phyloP scores from a whole-genome alignment of 92 coral and sea anemone species.

The Anthopleura xanthogrammica region DNA sequence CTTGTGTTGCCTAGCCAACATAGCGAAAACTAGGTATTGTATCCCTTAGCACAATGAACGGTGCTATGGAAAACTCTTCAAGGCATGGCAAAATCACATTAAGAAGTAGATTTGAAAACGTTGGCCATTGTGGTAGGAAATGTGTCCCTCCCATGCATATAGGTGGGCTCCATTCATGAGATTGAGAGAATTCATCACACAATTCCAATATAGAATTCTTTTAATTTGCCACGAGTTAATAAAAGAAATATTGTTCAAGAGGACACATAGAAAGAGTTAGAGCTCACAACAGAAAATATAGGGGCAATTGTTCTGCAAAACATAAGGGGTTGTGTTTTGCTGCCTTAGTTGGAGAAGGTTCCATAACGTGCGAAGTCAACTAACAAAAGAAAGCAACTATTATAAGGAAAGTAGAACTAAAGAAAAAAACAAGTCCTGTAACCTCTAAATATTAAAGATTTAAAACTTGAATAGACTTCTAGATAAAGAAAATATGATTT shows the following conservation, averaged over 20 bases:
- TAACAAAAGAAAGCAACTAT: neutral
- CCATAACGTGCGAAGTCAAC: neutral
- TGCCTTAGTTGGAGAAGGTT: neutral
- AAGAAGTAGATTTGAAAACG: neutral
- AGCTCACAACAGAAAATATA: neutral
- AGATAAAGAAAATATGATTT: neutral
- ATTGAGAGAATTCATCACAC: neutral
- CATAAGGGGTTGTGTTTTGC: neutral
- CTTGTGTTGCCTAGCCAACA: constrained; percentile 34
- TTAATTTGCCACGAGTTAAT: neutral
- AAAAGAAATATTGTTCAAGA: neutral
- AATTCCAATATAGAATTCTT: neutral
- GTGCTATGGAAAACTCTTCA: constrained; percentile 11
- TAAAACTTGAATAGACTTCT: neutral
- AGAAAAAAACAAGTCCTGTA: neutral
- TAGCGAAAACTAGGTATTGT: constrained; percentile 5
- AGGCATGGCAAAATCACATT: constrained; percentile 6
- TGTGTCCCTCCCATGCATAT: constrained; percentile 2
- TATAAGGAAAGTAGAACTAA: neutral
- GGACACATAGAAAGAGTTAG: neutral
- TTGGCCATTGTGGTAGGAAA: neutral
- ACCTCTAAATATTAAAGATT: neutral
- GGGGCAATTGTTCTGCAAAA: neutral
- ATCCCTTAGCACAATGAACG: constrained; percentile 12
- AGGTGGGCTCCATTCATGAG: neutral